Conservation (phyloP, 1,140 invertebrate species). For the Drosophila santomea region DNA sequence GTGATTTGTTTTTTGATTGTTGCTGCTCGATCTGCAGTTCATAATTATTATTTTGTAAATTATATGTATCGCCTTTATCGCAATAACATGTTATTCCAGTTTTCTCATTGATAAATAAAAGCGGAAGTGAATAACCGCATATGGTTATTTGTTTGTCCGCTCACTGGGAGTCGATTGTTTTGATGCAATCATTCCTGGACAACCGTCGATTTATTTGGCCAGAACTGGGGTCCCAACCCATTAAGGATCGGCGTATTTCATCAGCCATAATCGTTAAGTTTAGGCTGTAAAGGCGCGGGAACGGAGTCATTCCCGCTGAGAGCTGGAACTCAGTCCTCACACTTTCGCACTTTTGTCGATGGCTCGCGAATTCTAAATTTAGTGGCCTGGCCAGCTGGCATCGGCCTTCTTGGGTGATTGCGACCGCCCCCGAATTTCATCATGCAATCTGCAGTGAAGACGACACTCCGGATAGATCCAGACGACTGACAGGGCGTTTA, state of each 20-base stretch:
- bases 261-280: conserved; percentile 27
- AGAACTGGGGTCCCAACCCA: conserved; percentile 2
- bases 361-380: conserved; percentile 31
- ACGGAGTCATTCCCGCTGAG: conserved; percentile 25
- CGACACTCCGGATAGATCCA: conserved; percentile 37
- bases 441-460: conserved; percentile 48
- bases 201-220: conserved; percentile 3
- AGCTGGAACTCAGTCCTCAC: conserved; percentile 21
- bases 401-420: conserved; percentile 18
- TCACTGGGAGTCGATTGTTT: conserved; percentile 16
- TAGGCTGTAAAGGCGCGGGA: background rate
- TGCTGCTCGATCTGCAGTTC: conserved; percentile 4
- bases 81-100: conserved; percentile 65
- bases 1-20: conserved; percentile 8
- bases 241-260: conserved; percentile 16
- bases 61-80: conserved; percentile 30
- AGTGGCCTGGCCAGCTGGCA: conserved; percentile 22
- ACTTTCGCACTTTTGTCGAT: conserved; percentile 18
- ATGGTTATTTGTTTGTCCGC: conserved; percentile 13
- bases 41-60: conserved; percentile 33
- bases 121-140: conserved; percentile 48
- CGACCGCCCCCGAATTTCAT: conserved; percentile 44
- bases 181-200: conserved; percentile 13
- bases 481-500: conserved; percentile 59
- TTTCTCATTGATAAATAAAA: conserved; percentile 61